phyloP scores from a whole-genome alignment of 2,113 vertebrate genomes.

The Prionailurus bengalensis region DNA sequence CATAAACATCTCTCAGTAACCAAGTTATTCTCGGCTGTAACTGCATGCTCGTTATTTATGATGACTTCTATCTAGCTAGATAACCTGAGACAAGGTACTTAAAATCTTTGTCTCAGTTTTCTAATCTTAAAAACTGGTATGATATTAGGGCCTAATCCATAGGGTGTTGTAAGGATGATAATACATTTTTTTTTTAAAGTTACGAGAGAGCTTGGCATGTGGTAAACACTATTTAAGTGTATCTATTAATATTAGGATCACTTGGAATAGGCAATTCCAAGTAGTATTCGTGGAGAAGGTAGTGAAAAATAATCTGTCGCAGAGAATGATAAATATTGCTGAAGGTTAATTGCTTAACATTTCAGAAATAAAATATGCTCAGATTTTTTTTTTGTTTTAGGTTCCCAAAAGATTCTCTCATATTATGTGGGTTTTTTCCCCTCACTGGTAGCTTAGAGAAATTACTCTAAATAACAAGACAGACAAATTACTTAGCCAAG shows the following conservation, averaged over 20 bases:
- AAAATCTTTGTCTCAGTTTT: background rate
- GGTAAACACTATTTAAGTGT: background rate
- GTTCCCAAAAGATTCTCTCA: background rate
- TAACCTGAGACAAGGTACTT: background rate
- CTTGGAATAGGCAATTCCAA: background rate
- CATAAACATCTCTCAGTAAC: background rate
- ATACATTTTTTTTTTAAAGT: background rate
- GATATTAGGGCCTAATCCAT: background rate
- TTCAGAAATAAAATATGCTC: slow-evolving; percentile 6
- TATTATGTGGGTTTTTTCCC: background rate
- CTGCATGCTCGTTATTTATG: background rate
- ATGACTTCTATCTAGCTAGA: background rate
- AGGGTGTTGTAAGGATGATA: background rate
- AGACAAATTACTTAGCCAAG: background rate
- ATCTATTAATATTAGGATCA: background rate
- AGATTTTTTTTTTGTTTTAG: background rate
- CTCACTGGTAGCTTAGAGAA: background rate
- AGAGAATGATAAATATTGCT: background rate
- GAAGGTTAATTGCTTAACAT: background rate
- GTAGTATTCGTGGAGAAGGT: background rate
- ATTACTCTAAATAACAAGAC: background rate
- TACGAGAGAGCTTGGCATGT: background rate
- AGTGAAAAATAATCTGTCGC: background rate
- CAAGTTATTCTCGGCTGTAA: background rate
- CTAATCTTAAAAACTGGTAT: background rate